Conservation (phyloP, 2,888 invertebrate species). For the Hydrotaea cyrtoneurina region DNA sequence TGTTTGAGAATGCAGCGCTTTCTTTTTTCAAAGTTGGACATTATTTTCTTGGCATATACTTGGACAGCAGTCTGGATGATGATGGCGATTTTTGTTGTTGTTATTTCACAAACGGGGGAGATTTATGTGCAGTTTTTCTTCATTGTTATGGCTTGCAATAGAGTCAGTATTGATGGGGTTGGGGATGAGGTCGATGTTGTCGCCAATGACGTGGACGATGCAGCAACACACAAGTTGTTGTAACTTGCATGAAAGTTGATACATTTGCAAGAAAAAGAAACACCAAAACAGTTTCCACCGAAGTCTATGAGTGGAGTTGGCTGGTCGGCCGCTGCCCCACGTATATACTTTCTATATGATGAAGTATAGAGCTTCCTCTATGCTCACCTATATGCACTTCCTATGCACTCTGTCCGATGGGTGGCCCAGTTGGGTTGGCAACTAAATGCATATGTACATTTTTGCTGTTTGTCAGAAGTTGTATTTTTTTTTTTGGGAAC, state of each 20-base stretch:
- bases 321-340: not conserved
- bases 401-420: conserved; percentile 43
- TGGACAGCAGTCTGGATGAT: not conserved
- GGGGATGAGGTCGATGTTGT: not conserved
- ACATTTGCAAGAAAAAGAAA: conserved; percentile 12
- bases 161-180: not conserved
- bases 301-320: not conserved
- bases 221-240: not conserved
- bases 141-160: conserved; percentile 47
- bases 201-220: conserved; percentile 3
- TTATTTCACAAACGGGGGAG: conserved; percentile 3
- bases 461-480: conserved; percentile 49
- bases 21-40: conserved; percentile 2
- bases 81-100: conserved; percentile 1
- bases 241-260: not conserved
- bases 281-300: not conserved
- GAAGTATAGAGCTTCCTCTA: conserved; percentile 10
- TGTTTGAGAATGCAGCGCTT: not conserved
- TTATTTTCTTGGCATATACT: conserved; percentile 7
- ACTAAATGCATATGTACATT: conserved; percentile 40
- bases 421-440: conserved; percentile 14
- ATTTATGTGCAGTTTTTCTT: conserved; percentile 59
- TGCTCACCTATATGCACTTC: conserved; percentile 57
- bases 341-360: not conserved
- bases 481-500: not conserved